phyloP scores from a whole-genome alignment of 2,797 vertebrate species.

The Acrossocheilus fasciatus region DNA sequence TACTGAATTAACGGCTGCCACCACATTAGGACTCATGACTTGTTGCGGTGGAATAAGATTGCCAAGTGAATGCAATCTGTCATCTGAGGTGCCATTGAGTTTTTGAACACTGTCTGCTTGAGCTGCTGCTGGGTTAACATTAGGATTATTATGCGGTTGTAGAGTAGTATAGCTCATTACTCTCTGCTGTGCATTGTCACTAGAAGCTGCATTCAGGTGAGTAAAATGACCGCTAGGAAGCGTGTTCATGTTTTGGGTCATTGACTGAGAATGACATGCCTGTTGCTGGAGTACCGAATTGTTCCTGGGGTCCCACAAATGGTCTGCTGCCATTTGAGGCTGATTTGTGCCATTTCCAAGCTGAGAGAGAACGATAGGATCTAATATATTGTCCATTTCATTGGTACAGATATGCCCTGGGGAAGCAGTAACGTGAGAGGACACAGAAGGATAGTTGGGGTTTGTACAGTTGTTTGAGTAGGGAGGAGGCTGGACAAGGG shows the following conservation, averaged over 20 bases:
- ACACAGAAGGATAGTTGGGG: slow-evolving; percentile 72
- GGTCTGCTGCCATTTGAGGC: slow-evolving; percentile 75
- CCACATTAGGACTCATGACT: slow-evolving; percentile 56
- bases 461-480: slow-evolving; percentile 72
- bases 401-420: slow-evolving; percentile 83
- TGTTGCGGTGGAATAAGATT: slow-evolving; percentile 57
- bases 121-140: slow-evolving; percentile 47
- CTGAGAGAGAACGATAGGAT: slow-evolving; percentile 91
- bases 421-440: slow-evolving; percentile 78
- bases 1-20: slow-evolving; percentile 57
- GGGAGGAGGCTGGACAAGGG: slow-evolving; percentile 77
- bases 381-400: slow-evolving; percentile 87
- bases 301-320: slow-evolving; percentile 74
- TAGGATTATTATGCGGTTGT: slow-evolving; percentile 49
- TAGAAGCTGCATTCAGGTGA: slow-evolving; percentile 60
- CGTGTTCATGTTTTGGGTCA: slow-evolving; percentile 52
- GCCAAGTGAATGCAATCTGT: slow-evolving; percentile 47
- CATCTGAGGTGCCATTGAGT: slow-evolving; percentile 22
- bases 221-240: slow-evolving; percentile 58
- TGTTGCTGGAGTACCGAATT: slow-evolving; percentile 56
- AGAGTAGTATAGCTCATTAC: slow-evolving; percentile 47
- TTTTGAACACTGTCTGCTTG: slow-evolving; percentile 34
- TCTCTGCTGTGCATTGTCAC: slow-evolving; percentile 66
- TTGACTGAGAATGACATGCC: slow-evolving; percentile 63
- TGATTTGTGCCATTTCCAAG: slow-evolving; percentile 81